These are phyloP conservation scores for Acronicta alni DNA, from an alignment of 2,888 invertebrate genomes.

Conservation along the genomic window DNA sequence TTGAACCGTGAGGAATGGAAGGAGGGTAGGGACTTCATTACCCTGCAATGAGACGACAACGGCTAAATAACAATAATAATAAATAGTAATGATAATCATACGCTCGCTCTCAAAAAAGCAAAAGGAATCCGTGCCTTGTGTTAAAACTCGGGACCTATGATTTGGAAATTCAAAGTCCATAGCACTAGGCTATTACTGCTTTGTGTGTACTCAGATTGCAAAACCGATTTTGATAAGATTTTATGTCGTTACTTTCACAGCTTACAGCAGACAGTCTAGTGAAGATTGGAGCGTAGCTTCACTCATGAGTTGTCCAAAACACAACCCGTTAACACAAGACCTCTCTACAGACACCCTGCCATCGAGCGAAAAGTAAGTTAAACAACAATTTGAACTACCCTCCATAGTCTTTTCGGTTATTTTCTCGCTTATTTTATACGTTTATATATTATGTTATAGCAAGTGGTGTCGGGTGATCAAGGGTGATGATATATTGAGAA, in stretches of 20 bases:
- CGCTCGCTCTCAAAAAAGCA: too few species aligned
- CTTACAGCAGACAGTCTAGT: constrained; percentile 78
- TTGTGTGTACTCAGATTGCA: too few species aligned
- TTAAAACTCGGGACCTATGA: too few species aligned
- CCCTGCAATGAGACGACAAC: too few species aligned
- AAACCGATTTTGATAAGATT: not conserved
- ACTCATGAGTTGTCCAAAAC: constrained; percentile 92
- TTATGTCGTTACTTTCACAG: constrained; percentile 57
- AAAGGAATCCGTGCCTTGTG: too few species aligned
- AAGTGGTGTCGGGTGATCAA: constrained; percentile 90
- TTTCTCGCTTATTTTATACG: constrained; percentile 46
- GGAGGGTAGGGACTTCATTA: too few species aligned
- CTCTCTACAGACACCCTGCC: constrained; percentile 79
- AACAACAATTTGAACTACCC: constrained; percentile 17
- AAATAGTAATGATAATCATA: too few species aligned
- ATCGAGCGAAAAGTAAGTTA: constrained; percentile 84
- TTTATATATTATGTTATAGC: constrained; percentile 76
- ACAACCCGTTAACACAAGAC: constrained; percentile 78
- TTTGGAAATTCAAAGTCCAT: too few species aligned
- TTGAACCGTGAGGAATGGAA: too few species aligned
- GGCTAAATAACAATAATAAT: too few species aligned
- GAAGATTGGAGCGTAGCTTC: constrained; percentile 93
- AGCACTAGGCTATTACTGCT: too few species aligned
- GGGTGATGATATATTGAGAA: constrained; percentile 93
- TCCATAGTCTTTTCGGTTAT: constrained; percentile 36